Conservation (phyloP, 2,113 vertebrate genomes). For the Glaucidium brasilianum region DNA sequence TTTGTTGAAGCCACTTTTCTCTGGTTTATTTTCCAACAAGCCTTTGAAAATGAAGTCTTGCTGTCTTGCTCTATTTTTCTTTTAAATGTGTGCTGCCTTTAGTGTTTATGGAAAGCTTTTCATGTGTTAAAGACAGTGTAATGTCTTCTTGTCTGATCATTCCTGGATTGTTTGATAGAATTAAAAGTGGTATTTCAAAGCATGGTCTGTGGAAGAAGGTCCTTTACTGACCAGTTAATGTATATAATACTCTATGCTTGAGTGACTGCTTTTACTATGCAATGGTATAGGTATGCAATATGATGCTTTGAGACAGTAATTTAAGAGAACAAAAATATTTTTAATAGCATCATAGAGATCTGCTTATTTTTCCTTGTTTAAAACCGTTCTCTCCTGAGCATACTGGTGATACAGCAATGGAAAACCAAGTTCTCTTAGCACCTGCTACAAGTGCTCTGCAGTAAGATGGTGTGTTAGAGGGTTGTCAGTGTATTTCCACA, state of each 20-base stretch:
- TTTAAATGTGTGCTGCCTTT: not conserved
- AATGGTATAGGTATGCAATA: not conserved
- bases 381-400: not conserved
- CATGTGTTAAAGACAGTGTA: not conserved
- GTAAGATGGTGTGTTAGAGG: not conserved
- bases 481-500: not conserved
- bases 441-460: not conserved
- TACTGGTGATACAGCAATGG: not conserved
- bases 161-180: not conserved
- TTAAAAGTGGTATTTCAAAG: not conserved
- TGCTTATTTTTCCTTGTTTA: not conserved
- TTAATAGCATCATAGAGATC: not conserved
- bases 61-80: not conserved
- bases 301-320: not conserved
- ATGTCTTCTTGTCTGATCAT: not conserved
- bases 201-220: not conserved
- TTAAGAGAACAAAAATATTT: not conserved
- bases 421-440: not conserved
- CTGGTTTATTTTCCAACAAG: not conserved
- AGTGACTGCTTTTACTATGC: not conserved
- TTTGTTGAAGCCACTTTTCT: slow-evolving; percentile 17
- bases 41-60: slow-evolving; percentile 4
- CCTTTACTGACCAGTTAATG: not conserved
- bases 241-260: not conserved
- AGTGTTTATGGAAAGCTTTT: not conserved